These are phyloP conservation scores for Etheostoma perlongum DNA, from an alignment of 2,797 vertebrate species.

Conservation along the genomic window DNA sequence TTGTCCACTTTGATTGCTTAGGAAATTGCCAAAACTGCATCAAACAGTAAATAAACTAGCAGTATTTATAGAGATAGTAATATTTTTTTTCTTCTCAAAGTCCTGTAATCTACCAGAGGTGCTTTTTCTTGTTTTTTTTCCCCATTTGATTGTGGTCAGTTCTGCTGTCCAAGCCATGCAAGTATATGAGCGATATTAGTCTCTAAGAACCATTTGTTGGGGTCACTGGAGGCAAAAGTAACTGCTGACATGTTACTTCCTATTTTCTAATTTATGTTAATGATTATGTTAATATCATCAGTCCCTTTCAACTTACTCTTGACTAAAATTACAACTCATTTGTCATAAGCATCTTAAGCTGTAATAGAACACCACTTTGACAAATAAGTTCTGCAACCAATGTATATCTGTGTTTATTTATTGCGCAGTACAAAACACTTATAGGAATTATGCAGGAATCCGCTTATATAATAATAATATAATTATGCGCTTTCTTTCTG, in stretches of 20 bases:
- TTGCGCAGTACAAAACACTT: neutral
- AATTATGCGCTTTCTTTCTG: neutral
- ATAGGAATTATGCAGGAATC: too few species aligned
- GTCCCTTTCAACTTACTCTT: neutral
- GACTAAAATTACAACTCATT: neutral
- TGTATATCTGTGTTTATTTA: neutral
- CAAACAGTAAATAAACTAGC: conserved; percentile 27
- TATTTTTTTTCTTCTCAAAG: conserved; percentile 20
- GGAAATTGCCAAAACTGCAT: conserved; percentile 44
- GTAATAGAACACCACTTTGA: neutral
- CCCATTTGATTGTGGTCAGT: conserved; percentile 27
- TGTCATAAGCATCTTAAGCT: neutral
- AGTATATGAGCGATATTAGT: conserved; percentile 4
- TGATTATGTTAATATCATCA: neutral
- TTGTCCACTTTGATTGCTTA: conserved; percentile 27
- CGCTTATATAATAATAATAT: too few species aligned
- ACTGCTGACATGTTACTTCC: neutral
- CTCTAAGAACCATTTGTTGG: conserved; percentile 14
- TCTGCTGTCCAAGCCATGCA: conserved; percentile 13
- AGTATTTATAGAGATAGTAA: conserved; percentile 44
- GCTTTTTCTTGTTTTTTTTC: neutral
- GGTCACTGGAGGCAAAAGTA: conserved; percentile 25
- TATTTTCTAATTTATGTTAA: neutral
- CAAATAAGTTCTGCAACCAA: neutral
- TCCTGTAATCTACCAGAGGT: conserved; percentile 35